phyloP scores from a whole-genome alignment of 2,113 vertebrate species.

The Peromyscus leucopus region DNA sequence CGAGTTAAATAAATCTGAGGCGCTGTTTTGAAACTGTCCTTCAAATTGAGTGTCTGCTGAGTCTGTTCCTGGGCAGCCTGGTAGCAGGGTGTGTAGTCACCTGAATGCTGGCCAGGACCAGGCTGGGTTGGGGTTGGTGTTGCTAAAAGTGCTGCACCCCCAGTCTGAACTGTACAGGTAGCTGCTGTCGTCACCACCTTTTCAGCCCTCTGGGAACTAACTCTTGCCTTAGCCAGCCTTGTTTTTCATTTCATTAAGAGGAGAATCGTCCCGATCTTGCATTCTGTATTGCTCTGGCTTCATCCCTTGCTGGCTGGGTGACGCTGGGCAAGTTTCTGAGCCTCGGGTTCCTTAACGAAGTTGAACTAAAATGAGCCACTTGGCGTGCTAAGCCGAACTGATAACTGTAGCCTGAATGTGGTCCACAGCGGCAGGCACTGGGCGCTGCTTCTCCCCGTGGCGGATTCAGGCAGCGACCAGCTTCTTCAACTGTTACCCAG shows the following conservation, averaged over 20 bases:
- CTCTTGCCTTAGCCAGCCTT: slow-evolving; percentile 65
- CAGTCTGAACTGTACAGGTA: slow-evolving; percentile 69
- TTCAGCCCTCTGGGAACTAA: slow-evolving; percentile 66
- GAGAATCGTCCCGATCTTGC: slow-evolving; percentile 67
- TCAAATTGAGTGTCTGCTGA: background rate
- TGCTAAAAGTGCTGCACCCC: slow-evolving; percentile 64
- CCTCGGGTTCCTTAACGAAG: slow-evolving; percentile 52
- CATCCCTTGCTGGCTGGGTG: slow-evolving; percentile 42
- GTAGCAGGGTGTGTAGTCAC: slow-evolving; percentile 46
- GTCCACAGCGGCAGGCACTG: background rate
- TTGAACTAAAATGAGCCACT: slow-evolving; percentile 22
- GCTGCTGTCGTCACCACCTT: slow-evolving; percentile 75
- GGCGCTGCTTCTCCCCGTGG: background rate
- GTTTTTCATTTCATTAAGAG: slow-evolving; percentile 69
- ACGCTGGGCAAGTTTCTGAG: slow-evolving; percentile 58
- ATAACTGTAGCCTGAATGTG: background rate
- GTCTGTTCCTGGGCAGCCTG: slow-evolving; percentile 64
- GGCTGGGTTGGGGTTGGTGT: slow-evolving; percentile 73
- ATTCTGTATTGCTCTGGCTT: slow-evolving; percentile 69
- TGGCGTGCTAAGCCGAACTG: background rate
- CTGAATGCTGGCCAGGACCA: slow-evolving; percentile 53
- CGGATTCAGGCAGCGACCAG: background rate
- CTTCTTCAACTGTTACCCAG: slow-evolving; percentile 36
- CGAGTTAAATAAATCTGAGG: slow-evolving; percentile 75
- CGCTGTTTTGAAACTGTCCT: slow-evolving; percentile 70